Evolutionary conservation across 2,113 vertebrate genomes (phyloP), one percentile per base, ranked within the genome.

Genomic region (Albula goreensis): DNA sequence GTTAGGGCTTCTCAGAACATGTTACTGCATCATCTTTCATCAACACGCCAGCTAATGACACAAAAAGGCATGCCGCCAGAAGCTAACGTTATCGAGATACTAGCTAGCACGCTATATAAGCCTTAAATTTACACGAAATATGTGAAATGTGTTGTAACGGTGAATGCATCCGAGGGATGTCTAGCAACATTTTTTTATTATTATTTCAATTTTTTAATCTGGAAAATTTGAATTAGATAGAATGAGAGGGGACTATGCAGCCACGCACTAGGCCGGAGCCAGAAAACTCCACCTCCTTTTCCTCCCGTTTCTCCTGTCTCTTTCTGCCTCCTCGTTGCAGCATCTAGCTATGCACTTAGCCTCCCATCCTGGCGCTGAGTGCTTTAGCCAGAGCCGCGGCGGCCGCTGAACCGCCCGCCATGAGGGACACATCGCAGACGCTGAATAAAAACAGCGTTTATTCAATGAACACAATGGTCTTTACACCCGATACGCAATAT

Each of bases 261-360:
- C 25, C 56, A 83, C 53, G 80, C 50, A 51, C 82, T 89, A 92
- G 91, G 92, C 92, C 92, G 87, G 50, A 80, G 86, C 80, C 88
- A 84, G 63, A 86, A 70, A 85, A 84, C 83, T 89, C 82, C 82
- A 85, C 86, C 87, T 88, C 87, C 74, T 82, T 66, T 83, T 83
- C 57, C 81, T 31, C 70, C n/a, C 48, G 50, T 52, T 74, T 79
- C 53, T 80, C n/a, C 82, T 70, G 50, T 85, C 56, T 87, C 85
- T 22, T 66, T 66, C 86, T 81, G 50, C 77, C 60, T 78, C 87
- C 63, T n/a, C 56, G 63, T 63, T 31, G 88, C 88, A 88, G 85
- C 89, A 89, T 87, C 88, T 87, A 83, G 70, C 70, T 74, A 74
- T 19, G 78, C 77, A 50, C 82, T 84, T 82, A 74, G 82, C 77